Conservation (phyloP, 2,113 vertebrate genomes). For the Perca flavescens region DNA sequence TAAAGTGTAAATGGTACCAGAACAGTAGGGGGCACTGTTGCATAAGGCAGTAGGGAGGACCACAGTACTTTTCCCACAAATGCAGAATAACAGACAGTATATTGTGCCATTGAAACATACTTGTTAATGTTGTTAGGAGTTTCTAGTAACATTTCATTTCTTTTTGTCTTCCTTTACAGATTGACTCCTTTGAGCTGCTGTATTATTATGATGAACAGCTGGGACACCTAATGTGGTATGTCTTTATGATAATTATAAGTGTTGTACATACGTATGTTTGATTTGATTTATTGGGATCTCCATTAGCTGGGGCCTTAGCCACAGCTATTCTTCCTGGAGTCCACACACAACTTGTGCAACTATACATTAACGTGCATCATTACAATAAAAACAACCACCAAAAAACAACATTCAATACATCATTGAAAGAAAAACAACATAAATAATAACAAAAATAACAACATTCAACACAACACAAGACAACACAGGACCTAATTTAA, state of each 20-base stretch:
- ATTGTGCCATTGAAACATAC: not conserved
- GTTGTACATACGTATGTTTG: not conserved
- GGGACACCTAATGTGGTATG: constrained; percentile 97
- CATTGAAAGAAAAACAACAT: no score
- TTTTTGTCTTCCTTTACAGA: constrained; percentile 81
- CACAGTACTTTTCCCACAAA: not conserved
- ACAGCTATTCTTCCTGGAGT: no score
- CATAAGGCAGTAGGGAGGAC: not conserved
- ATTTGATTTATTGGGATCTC: no score
- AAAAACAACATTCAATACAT: no score
- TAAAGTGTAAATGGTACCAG: not conserved
- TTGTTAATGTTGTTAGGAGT: not conserved
- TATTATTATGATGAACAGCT: constrained; percentile 97
- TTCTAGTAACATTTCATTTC: not conserved
- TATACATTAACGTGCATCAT: no score
- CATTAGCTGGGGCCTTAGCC: no score
- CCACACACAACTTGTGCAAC: no score
- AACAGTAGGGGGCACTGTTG: constrained; percentile 72
- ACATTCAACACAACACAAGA: no score
- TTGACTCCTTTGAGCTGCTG: constrained; percentile 96
- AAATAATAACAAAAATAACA: no score
- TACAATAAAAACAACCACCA: no score
- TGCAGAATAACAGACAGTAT: not conserved
- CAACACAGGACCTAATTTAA: no score
- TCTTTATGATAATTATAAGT: constrained; percentile 9